Base-by-base conservation (phyloP, 2,888 invertebrate species). In the Polyploca ridens region DNA sequence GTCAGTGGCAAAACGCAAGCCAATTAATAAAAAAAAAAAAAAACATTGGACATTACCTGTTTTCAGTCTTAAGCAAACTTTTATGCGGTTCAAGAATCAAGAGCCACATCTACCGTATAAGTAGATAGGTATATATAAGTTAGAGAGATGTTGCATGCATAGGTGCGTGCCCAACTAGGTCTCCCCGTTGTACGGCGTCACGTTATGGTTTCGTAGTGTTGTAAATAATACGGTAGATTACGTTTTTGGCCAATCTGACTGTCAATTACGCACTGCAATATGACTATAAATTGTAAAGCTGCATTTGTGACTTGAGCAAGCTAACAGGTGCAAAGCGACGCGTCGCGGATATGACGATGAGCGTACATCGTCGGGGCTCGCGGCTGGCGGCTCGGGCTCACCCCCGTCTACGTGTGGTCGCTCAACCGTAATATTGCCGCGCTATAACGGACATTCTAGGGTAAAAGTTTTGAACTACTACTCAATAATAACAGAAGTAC, bases 151-250 rank as follows among this genome's bases (percentile, higher is more conserved):
- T 38, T 38, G 38, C 35, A 59, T 59, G 73, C 70, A 70, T 65
- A 73, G 74, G 76, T 74, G 76, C 79, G 78, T 82, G 81, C 72
- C n/a, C 75, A 85, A 80, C 82, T 85, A 79, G 86, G 85, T 69
- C 86, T 85, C 66, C 76, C 87, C 85, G 87, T 83, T 87, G 85
- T 65, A 64, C 72, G 71, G 38, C 49, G 54, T 54, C 54, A 54
- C 54, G 54, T 54, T 54, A 54, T 54, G 54, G 54, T 54, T 54
- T 19, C 16, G 54, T 10, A 19, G 19, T 19, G 54, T 54, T 7
- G 10, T 19, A 19, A 54, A 46, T n/a, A 41, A 3, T 41, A 41
- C 41, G 41, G 16, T 49, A 1, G 16, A n/a, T n/a, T 46, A 16
- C 14, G 54, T 54, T 14, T 49, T 54, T 10, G 54, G 54, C 3